Evolutionary conservation across 1,140 invertebrate species (phyloP).

Genomic region (Cydia fagiglandana): DNA sequence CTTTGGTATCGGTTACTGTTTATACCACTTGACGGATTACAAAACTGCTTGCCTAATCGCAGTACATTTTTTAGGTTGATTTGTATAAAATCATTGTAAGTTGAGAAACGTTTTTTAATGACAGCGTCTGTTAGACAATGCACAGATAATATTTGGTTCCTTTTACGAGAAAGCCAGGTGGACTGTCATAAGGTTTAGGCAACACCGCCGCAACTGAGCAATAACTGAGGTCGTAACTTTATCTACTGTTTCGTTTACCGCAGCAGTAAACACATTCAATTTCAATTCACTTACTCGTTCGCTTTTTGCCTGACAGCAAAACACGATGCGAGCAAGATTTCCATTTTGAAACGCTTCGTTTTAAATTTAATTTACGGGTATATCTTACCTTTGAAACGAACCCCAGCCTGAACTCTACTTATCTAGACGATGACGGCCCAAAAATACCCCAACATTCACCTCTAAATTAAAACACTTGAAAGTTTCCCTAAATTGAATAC

Average conservation of each 20-base stretch:
- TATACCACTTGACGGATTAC: no score
- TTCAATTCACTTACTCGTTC: slow-evolving; percentile 11
- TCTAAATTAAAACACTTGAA: no score
- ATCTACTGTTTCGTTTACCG: neutral
- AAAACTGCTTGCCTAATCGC: no score
- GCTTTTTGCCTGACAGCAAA: neutral
- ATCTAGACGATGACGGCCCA: no score
- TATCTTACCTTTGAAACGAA: no score
- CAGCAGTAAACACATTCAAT: slow-evolving; percentile 14
- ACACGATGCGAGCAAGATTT: neutral
- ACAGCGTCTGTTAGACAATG: neutral
- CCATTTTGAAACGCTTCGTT: neutral
- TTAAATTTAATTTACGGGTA: slow-evolving; percentile 12
- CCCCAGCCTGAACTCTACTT: no score
- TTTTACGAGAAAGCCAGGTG: neutral
- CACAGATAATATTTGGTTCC: neutral
- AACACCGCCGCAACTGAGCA: neutral
- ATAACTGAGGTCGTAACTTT: neutral
- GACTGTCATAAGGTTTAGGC: neutral
- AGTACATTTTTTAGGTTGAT: no score
- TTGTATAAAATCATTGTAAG: no score
- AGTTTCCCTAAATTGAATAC: no score
- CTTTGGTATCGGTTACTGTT: no score
- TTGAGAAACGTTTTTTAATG: neutral
- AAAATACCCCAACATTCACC: no score